Base-by-base conservation (phyloP, 1,140 invertebrate genomes). In the Microplitis mediator region DNA sequence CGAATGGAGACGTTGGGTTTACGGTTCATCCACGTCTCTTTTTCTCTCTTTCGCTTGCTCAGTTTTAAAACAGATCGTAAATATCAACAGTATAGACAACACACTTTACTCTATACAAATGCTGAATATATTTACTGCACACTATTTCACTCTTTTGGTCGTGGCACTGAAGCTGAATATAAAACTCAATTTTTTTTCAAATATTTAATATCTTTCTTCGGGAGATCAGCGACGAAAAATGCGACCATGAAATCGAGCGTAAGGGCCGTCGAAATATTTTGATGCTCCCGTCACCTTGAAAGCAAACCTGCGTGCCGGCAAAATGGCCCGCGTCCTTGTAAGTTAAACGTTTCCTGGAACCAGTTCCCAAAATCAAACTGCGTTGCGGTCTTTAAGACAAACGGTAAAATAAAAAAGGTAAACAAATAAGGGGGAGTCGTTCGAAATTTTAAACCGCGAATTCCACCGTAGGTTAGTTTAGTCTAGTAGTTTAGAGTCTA, bases 1-100 rank as follows among this genome's bases (percentile, higher is more conserved):
- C 39, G 51, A 67, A 67, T 67, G 65, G 50, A 67, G 65, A 67
- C 62, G 62, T 45, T 67, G 50, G 31, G 65, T 67, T 67, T 67
- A 67, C 45, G 65, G 31, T 50, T 34, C 39, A 62, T 62, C 39
- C 6, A 45, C 39, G 39, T 45, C 39, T 45, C 11, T 45, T 45
- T 45, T 9, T 62, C 60, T 60, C n/a, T 45, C n/a, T 65, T 14
- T 32, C 14, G 6, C 14, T 65, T 65, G 14, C 6, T 4, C 14
- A 9, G 4, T 52, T 32, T 54, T 67, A 50, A 54, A 52, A 67
- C 9, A n/a, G 50, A 67, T 50, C 39, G 65, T 67, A 67, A 67
- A 67, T 67, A 51, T 36, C 39, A 45, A 11, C 39, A 11, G 23
- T 67, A 54, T 13, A 64, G n/a, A 34, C 23, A 23, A 23, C 23